phyloP scores from a whole-genome alignment of 2,888 invertebrate genomes.

The Drosophila affinis region DNA sequence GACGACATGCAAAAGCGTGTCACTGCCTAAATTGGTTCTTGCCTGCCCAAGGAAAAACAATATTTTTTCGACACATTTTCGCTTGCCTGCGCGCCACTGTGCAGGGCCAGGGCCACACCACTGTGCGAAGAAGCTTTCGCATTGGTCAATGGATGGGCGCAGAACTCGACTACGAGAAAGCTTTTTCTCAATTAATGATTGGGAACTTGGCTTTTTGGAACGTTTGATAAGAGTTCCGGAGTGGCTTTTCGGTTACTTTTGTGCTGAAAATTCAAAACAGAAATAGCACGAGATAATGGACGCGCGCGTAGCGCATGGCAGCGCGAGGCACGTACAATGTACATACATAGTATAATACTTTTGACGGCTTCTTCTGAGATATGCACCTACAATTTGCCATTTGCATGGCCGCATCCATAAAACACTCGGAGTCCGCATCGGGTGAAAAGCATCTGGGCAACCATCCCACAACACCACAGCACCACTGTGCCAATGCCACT shows the following conservation, averaged over 20 bases:
- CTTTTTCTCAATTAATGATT: conserved; percentile 50
- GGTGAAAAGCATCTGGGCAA: conserved; percentile 6
- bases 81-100: conserved; percentile 21
- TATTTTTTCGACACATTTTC: not conserved
- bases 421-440: not conserved
- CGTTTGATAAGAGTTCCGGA: conserved; percentile 32
- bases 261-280: conserved; percentile 53
- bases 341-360: too few relatives aligned
- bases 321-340: conserved; percentile 47
- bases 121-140: not conserved
- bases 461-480: not conserved
- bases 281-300: conserved; percentile 12
- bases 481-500: conserved; percentile 35
- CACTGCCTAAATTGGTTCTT: conserved; percentile 13
- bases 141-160: conserved; percentile 25
- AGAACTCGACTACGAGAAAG: conserved; percentile 31
- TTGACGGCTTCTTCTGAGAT: conserved; percentile 23
- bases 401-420: conserved; percentile 30
- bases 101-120: conserved; percentile 7
- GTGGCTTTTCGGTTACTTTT: conserved; percentile 39
- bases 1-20: conserved; percentile 54
- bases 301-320: conserved; percentile 29
- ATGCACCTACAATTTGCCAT: conserved; percentile 17
- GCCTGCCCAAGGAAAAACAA: conserved; percentile 7
- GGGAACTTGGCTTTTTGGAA: conserved; percentile 51